These are phyloP conservation scores for Etheostoma perlongum DNA, from an alignment of 2,797 vertebrate genomes.

Conservation along the genomic window DNA sequence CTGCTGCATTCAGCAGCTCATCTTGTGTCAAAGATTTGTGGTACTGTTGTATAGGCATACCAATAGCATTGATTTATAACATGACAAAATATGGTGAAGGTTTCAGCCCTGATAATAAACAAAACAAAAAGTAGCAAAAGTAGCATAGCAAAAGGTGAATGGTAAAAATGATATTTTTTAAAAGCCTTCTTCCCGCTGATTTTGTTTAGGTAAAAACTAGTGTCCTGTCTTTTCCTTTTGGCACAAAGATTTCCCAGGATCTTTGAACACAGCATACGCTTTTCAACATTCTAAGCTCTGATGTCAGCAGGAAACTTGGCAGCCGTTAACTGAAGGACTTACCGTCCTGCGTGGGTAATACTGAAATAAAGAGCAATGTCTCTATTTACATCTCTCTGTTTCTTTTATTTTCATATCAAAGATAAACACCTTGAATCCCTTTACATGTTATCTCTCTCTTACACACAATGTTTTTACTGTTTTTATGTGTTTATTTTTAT, in stretches of 20 bases:
- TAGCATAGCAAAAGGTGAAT: not conserved
- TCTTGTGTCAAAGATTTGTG: not conserved
- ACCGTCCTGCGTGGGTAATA: constrained; percentile 17
- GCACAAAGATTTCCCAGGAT: not conserved
- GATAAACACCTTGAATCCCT: constrained; percentile 43
- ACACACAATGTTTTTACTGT: constrained; percentile 23
- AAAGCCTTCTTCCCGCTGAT: not conserved
- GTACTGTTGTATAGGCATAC: not conserved
- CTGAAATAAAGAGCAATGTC: constrained; percentile 22
- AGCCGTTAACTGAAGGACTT: constrained; percentile 14
- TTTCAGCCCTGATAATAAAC: no score
- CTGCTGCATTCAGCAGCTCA: not conserved
- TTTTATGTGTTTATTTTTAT: constrained; percentile 1
- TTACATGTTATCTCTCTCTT: constrained; percentile 51
- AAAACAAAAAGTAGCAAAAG: not conserved
- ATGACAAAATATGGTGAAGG: not conserved
- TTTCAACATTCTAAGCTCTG: constrained; percentile 5
- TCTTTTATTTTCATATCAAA: constrained; percentile 58
- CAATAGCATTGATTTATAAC: no score
- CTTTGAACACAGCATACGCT: constrained; percentile 19
- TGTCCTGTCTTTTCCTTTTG: not conserved
- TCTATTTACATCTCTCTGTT: constrained; percentile 12
- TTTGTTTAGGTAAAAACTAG: not conserved
- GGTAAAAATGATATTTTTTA: not conserved
- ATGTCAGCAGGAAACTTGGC: constrained; percentile 30